Conservation (phyloP, 2,113 vertebrate species). For the Rynchops niger region DNA sequence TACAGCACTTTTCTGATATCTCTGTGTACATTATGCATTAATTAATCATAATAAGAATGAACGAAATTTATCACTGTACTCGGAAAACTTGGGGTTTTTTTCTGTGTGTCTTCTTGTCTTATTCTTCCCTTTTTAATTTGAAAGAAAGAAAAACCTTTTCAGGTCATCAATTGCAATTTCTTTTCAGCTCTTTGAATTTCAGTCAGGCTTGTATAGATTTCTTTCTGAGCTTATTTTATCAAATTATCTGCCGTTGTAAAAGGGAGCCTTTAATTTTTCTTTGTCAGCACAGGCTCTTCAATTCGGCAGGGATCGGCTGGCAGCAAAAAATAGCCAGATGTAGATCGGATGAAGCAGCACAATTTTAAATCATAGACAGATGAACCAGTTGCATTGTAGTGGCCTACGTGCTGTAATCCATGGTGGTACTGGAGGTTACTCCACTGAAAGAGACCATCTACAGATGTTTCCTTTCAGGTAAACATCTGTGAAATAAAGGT, state of each 20-base stretch:
- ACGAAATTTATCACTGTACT: background rate
- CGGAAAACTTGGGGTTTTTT: fast-evolving
- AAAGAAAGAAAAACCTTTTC: background rate
- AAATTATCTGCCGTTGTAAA: background rate
- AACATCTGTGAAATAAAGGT: background rate
- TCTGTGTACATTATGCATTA: background rate
- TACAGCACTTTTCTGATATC: background rate
- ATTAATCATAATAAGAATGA: background rate
- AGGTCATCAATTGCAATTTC: background rate
- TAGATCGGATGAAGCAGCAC: background rate
- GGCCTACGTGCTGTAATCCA: background rate
- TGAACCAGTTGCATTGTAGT: background rate
- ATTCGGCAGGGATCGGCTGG: background rate
- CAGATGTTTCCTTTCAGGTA: background rate
- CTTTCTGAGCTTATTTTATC: background rate
- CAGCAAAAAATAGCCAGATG: background rate
- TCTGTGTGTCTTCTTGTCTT: background rate
- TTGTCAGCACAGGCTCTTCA: background rate
- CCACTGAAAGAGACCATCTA: background rate
- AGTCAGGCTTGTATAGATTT: background rate
- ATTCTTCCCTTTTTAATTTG: background rate
- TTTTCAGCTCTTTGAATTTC: background rate
- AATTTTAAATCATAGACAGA: background rate
- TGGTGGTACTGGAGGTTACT: background rate
- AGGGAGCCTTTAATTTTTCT: background rate